phyloP scores from a whole-genome alignment of 2,113 vertebrate genomes.

The Nipponia nippon region DNA sequence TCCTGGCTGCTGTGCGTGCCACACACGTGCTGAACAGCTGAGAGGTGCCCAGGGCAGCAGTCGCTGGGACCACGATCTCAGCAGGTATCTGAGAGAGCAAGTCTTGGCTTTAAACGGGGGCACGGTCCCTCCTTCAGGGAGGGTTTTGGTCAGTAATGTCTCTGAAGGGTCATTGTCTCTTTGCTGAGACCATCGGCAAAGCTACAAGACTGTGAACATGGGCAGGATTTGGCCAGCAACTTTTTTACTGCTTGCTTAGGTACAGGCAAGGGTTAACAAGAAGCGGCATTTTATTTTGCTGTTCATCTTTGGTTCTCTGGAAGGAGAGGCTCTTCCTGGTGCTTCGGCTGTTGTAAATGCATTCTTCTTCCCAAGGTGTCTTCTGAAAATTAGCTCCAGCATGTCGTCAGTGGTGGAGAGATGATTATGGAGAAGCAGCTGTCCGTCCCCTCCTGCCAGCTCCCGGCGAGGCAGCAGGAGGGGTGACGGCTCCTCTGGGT shows the following conservation, averaged over 20 bases:
- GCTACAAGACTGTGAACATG: background rate
- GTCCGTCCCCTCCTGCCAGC: constrained; percentile 52
- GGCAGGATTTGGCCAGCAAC: background rate
- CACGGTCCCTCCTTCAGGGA: background rate
- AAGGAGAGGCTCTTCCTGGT: constrained; percentile 25
- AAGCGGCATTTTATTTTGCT: constrained; percentile 7
- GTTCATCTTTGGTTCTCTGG: constrained; percentile 1
- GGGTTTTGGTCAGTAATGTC: background rate
- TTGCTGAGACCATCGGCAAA: background rate
- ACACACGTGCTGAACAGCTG: background rate
- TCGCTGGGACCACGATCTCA: background rate
- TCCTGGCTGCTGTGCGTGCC: background rate
- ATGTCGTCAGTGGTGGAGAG: constrained; percentile 10
- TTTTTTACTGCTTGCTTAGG: background rate
- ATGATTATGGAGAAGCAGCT: constrained; percentile 67
- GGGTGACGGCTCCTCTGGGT: constrained; percentile 42
- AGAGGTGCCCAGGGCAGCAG: background rate
- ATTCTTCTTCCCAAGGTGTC: constrained; percentile 61
- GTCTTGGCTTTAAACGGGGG: background rate
- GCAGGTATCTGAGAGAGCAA: background rate
- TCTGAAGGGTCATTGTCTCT: background rate
- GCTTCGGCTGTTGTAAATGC: constrained; percentile 19
- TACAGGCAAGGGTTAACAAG: constrained; percentile 27
- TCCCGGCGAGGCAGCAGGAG: constrained; percentile 10
- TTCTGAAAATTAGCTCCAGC: constrained; percentile 43